These are phyloP conservation scores for Leptodactylus fuscus DNA, from an alignment of 2,113 vertebrate genomes.

Conservation along the genomic window DNA sequence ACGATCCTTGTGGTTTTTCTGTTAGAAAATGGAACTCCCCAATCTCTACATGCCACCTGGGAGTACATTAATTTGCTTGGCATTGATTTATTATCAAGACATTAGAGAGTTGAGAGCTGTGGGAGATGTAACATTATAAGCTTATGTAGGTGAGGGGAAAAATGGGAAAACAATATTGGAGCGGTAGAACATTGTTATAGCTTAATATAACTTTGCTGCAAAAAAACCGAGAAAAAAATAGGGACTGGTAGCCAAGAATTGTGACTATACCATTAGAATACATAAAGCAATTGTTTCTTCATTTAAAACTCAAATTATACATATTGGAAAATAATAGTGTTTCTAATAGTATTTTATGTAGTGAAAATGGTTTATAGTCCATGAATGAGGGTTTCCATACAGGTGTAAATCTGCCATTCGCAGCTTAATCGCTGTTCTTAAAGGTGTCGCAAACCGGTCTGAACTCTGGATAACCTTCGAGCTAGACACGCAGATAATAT, in stretches of 20 bases:
- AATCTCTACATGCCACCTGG: slow-evolving; percentile 38
- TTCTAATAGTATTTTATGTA: neutral
- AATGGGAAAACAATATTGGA: neutral
- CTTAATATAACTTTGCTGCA: neutral
- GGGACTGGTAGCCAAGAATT: neutral
- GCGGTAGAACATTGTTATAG: neutral
- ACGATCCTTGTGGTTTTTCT: slow-evolving; percentile 44
- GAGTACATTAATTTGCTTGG: slow-evolving; percentile 56
- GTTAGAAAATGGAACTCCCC: slow-evolving; percentile 41
- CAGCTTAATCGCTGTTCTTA: slow-evolving; percentile 16
- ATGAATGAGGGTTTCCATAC: neutral
- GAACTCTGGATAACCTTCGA: slow-evolving; percentile 39
- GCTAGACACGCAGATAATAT: slow-evolving; percentile 18
- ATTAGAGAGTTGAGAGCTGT: slow-evolving; percentile 22
- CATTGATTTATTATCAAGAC: slow-evolving; percentile 59
- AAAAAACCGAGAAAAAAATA: neutral
- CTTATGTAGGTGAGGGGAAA: neutral
- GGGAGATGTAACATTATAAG: slow-evolving; percentile 40
- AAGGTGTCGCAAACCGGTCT: slow-evolving; percentile 34
- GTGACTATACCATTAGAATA: neutral
- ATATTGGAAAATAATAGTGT: neutral
- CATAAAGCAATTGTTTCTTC: neutral
- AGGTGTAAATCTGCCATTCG: slow-evolving; percentile 44
- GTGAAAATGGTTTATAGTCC: slow-evolving; percentile 21
- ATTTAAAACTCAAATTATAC: neutral